Base-by-base conservation (phyloP, 2,113 vertebrate species). In the Ornithorhynchus anatinus region DNA sequence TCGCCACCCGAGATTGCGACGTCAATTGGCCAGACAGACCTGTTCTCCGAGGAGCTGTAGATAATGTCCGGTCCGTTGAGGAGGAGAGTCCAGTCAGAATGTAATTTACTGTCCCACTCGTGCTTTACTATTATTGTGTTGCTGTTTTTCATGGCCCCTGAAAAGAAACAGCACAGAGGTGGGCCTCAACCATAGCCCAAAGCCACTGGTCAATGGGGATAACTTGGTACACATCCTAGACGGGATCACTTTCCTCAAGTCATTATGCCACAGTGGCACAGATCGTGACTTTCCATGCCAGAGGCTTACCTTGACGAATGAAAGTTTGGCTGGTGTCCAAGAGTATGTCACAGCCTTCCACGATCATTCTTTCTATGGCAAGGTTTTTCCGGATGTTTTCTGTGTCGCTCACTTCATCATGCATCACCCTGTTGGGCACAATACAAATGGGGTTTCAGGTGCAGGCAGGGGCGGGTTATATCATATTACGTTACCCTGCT, bases 341-440 rank as follows among this genome's bases (percentile, higher is more conserved):
- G 72, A 99, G 80, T 70, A 99, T 97, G 87, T 99, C 97, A 78
- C 97, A 99, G 50, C 97, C 97, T 76, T 99, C 97, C 33, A 99
- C 97, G 22, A 99, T 99, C 84, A 96, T 99, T 85, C 97, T 93
- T 82, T 99, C 97, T 60, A 99, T 98, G 74, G 97, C 96, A 54
- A 99, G 92, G 84, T 98, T 99, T 90, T 99, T 99, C 13, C 97
- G 86, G 78, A 99, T 99, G 90, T 99, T 99, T 85, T 99, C 97
- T 0, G 97, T 99, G 90, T 99, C 97, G 1, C 97, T 99, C 70
- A 99, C 97, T 89, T 99, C 97, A 45, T 99, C 97, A 0, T 99
- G 97, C 97, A 99, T 99, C 37, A 99, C 94, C 88, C 97, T 99
- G 89, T 51, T 1, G 70, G 71, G 59, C 35, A 72, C 42, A 81